Evolutionary conservation across 2,888 invertebrate genomes (phyloP), one percentile per base, ranked within the genome.

Genomic region (Pollenia angustigena): DNA sequence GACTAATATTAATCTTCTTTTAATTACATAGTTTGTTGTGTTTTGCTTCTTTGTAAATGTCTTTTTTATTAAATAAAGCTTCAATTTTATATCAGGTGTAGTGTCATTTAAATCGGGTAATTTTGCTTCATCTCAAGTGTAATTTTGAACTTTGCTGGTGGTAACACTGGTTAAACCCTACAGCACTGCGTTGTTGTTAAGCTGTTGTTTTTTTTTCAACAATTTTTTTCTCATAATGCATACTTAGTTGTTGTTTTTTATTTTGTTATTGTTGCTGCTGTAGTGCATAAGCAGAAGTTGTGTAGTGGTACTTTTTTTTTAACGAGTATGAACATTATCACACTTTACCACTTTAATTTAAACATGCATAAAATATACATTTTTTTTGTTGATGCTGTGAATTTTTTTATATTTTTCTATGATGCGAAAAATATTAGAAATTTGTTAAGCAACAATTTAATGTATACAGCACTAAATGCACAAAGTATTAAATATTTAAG

Each of bases 171-270:
- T n/a, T n/a, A n/a, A 91, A 90, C 90, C 91, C 90, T 91, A 89
- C 89, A 92, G 90, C 91, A 85, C 81, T 81, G 66, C 74, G 66
- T 68, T 76, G 40, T 71, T 76, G 75, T 81, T 78, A 75, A 64
- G 32, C 72, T 78, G 50, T 72, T 23, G n/a, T 60, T 52, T 11
- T 4, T 1, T 48, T 64, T n/a, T 32, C 16, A 6, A 4, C 1
- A 32, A 11, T 48, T 54, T 60, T 56, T 66, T 71, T 48, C 52
- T 48, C 32, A 14, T 46, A n/a, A 80, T 64, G 46, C 48, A 75
- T 66, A 78, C 62, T 18, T 64, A 54, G 72, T 78, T 72, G 66
- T 60, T 74, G 50, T 54, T 71, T 72, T 79, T 68, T 58, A 52
- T 48, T 54, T 84, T 78, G 50, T 72, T 83, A 44, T 58, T 64